Evolutionary conservation across 2,888 invertebrate genomes (phyloP), one percentile per base, ranked within the genome.

Genomic region (Hermodice carunculata): DNA sequence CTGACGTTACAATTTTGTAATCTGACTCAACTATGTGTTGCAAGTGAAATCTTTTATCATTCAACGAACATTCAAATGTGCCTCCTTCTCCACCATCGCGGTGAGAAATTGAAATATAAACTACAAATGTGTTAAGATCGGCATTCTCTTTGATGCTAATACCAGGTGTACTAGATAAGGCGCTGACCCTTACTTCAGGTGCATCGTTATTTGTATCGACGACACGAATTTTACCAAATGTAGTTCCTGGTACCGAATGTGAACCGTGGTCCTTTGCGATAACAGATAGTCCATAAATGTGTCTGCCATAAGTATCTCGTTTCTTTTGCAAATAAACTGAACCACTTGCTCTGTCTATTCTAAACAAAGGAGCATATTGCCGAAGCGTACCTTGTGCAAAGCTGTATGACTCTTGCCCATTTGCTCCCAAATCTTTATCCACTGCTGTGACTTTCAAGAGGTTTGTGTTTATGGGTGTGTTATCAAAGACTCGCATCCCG

Each of bases 151-250:
- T 37, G 37, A 60, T 44, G 37, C 37, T 19, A 14, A 52, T 34
- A 17, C 31, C 43, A 6, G 42, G 42, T 17, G 51, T 40, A 17
- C 28, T 26, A 26, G 37, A 52, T 14, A 94, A 91, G 62, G 96
- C 87, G 83, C 94, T 93, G 26, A 94, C 93, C 74, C 93, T 94
- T 1, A 94, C 89, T 8, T 92, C 89, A 59, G 94, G 94, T 0
- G 93, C 94, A 85, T 97, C 95, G 88, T 97, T 97, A 72, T 92
- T 87, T 0, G 96, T 92, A 1, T 93, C 92, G 19, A 94, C 70
- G 11, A 81, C 70, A 22, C 53, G 71, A 14, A 78, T 67, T 53
- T 67, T 91, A 89, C 82, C 76, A 2, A 72, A 66, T 3, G 96
- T 94, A 79, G 91, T 91, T 5, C 93, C 94, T 82, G 91, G 93